Evolutionary conservation across 2,888 invertebrate genomes (phyloP), one percentile per base, ranked within the genome.

Genomic region (Colletes collaris): DNA sequence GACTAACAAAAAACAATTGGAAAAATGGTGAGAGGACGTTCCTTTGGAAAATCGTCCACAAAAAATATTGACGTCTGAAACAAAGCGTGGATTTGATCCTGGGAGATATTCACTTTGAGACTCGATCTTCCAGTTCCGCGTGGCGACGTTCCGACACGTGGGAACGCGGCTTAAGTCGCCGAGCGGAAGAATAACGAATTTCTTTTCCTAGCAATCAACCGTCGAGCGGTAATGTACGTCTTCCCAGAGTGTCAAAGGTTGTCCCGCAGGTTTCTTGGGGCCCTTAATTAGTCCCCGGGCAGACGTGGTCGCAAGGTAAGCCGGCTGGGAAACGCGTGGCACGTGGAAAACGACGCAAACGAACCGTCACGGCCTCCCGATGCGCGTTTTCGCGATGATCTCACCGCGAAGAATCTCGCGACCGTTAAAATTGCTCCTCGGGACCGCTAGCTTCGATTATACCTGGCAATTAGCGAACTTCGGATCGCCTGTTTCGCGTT

Each of bases 381-480:
- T 16, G 53, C 60, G 65, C 62, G 52, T 55, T 62, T 49, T 11
- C 76, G 55, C 75, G 63, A 65, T 79, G 69, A 79, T 81, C 78
- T 84, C 82, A 77, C 76, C 76, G 77, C 81, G 79, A 84, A 84
- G 86, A 86, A 87, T 87, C 86, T 81, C 75, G 44, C 19, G 76
- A 64, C 87, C 86, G 85, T 88, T 89, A 88, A 82, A 88, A 81
- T 86, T 83, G 83, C 82, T 85, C 82, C 77, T 71, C 74, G 70
- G 83, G 80, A 84, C 86, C 87, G 77, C 79, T 79, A 73, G 50
- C 64, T 77, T 79, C 77, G 82, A 76, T 83, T 86, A 86, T 80
- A 77, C 85, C 81, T 80, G 83, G 83, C 88, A 87, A 89, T 89
- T 87, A 89, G 86, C 86, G 78, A 86, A 88, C 82, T 87, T 86